Evolutionary conservation across 2,113 vertebrate species (phyloP).

Genomic region (Hiodon tergisus): DNA sequence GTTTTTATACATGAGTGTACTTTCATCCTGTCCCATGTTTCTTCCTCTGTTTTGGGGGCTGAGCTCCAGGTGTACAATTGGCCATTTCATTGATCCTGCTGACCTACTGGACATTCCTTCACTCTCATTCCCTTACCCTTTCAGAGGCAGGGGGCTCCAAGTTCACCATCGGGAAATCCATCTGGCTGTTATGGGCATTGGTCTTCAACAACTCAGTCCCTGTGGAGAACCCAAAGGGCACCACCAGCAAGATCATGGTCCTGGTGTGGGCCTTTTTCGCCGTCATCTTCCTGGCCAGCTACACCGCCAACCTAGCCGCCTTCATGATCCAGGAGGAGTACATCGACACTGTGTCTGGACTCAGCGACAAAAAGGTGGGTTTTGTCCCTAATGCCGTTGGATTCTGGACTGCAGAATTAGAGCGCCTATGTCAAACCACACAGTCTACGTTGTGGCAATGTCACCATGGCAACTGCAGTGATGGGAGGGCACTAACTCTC

Average conservation of each 20-base stretch:
- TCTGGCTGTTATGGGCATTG: conserved; percentile 82
- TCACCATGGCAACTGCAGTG: no score
- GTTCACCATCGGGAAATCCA: conserved; percentile 92
- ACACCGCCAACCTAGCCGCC: conserved; percentile 89
- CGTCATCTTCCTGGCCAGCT: conserved; percentile 93
- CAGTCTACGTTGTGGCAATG: no score
- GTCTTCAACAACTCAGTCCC: conserved; percentile 95
- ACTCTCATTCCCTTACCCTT: conserved; percentile 1
- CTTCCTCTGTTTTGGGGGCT: not conserved
- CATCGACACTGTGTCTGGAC: conserved; percentile 88
- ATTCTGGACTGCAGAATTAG: not conserved
- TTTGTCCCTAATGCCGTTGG: not conserved
- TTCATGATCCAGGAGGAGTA: conserved; percentile 98
- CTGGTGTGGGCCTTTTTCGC: conserved; percentile 95
- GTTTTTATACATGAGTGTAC: conserved; percentile 42
- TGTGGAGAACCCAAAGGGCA: conserved; percentile 89
- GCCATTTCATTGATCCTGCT: not conserved
- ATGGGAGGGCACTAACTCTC: conserved; percentile 19
- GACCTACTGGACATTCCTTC: conserved; percentile 21
- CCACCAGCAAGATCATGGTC: conserved; percentile 96
- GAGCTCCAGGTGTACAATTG: not conserved
- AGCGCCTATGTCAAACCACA: no score
- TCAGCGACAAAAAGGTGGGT: conserved; percentile 84
- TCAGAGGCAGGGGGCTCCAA: conserved; percentile 73
- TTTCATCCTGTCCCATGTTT: conserved; percentile 19